Evolutionary conservation across 2,888 invertebrate genomes (phyloP).

Genomic region (Ceriagrion tenellum): DNA sequence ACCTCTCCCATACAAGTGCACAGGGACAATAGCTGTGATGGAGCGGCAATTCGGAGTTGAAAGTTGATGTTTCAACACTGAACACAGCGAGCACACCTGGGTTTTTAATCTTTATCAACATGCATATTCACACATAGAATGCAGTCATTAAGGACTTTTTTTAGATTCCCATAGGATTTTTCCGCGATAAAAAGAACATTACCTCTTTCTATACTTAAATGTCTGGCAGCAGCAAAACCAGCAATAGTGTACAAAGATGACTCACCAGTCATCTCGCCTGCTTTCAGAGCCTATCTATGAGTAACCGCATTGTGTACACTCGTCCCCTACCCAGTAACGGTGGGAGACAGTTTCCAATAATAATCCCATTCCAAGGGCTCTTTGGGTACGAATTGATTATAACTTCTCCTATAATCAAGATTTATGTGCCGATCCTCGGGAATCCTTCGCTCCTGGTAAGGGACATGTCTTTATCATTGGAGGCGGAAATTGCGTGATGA

Average conservation of each 20-base stretch:
- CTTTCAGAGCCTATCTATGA: neutral
- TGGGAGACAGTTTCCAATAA: neutral
- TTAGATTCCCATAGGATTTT: neutral
- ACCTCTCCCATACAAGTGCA: too few relatives aligned
- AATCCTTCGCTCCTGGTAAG: neutral
- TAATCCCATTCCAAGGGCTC: neutral
- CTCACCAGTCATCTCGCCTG: neutral
- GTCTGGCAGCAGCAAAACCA: neutral
- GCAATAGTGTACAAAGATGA: neutral
- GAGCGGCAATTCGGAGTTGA: too few relatives aligned
- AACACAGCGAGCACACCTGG: neutral
- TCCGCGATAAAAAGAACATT: neutral
- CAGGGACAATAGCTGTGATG: too few relatives aligned
- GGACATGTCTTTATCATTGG: neutral
- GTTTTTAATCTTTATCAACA: neutral
- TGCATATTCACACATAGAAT: neutral
- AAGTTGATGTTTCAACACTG: neutral
- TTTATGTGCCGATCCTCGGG: neutral
- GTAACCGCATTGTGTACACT: neutral
- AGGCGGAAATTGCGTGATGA: neutral
- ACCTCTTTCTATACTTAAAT: neutral
- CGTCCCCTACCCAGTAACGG: neutral
- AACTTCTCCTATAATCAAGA: neutral
- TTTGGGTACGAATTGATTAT: neutral
- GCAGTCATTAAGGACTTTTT: neutral